Percentiles rank a stretch among this genome's conserved stretches.
These are phyloP conservation scores for Brachyhypopomus occidentalis DNA, from an alignment of 2,113 vertebrate genomes.

Conservation along the genomic window DNA sequence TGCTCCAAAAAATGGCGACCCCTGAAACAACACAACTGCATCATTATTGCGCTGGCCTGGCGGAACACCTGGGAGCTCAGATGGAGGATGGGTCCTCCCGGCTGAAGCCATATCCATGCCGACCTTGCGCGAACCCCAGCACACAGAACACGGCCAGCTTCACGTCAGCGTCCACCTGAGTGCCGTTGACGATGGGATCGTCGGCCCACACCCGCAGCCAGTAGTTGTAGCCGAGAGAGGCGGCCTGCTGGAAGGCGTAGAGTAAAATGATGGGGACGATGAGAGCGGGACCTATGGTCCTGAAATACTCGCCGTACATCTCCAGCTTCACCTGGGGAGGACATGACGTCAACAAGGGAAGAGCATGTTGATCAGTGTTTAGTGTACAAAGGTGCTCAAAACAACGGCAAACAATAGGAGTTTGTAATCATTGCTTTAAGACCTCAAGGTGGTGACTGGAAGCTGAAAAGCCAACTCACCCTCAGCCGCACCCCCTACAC, in stretches of 20 bases:
- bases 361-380: not conserved
- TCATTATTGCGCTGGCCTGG: no score
- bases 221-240: conserved; percentile 76
- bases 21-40: conserved; percentile 59
- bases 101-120: not conserved
- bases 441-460: not conserved
- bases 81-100: not conserved
- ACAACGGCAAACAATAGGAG: not conserved
- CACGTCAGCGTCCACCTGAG: conserved; percentile 65
- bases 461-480: not conserved
- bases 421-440: conserved; percentile 28
- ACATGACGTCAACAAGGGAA: not conserved
- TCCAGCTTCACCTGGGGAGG: conserved; percentile 67
- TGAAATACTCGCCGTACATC: conserved; percentile 72
- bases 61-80: not conserved
- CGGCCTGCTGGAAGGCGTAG: conserved; percentile 75
- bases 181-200: conserved; percentile 68
- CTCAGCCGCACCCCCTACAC: no score
- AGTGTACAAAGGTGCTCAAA: not conserved
- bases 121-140: conserved; percentile 79
- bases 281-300: conserved; percentile 58
- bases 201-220: conserved; percentile 83
- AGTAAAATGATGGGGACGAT: conserved; percentile 63
- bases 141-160: conserved; percentile 75
- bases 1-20: conserved; percentile 72